These are phyloP conservation scores for Bembecia ichneumoniformis DNA, from an alignment of 2,888 invertebrate species.

Conservation along the genomic window DNA sequence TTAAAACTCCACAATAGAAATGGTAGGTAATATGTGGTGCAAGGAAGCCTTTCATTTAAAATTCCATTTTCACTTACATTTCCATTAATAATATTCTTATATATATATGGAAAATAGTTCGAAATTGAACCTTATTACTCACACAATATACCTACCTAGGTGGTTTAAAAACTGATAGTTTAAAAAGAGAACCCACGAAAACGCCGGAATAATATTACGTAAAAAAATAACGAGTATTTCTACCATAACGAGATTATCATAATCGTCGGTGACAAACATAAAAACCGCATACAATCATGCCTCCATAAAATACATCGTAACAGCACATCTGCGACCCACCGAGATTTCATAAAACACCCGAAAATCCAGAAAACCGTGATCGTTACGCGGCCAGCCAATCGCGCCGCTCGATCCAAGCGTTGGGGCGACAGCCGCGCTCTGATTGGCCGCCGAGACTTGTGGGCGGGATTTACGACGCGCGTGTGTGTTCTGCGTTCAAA, in stretches of 20 bases:
- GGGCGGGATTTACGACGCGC: constrained; percentile 42
- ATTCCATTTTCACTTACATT: too few relatives aligned
- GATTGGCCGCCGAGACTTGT: constrained; percentile 39
- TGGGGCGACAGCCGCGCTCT: constrained; percentile 43
- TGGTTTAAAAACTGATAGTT: too few relatives aligned
- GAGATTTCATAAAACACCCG: constrained; percentile 61
- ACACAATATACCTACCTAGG: too few relatives aligned
- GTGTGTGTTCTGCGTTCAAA: constrained; percentile 42
- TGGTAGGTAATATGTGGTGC: too few relatives aligned
- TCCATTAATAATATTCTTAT: too few relatives aligned
- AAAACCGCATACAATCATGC: constrained; percentile 44
- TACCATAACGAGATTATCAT: constrained; percentile 65
- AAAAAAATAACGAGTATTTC: constrained; percentile 39
- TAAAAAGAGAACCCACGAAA: too few relatives aligned
- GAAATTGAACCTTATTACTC: too few relatives aligned
- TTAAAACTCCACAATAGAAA: too few relatives aligned
- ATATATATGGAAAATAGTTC: too few relatives aligned
- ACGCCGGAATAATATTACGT: constrained; percentile 35
- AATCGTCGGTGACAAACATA: constrained; percentile 44
- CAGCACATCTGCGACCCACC: constrained; percentile 23
- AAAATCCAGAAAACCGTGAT: constrained; percentile 61
- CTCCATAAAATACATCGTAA: constrained; percentile 48
- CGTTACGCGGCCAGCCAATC: constrained; percentile 52
- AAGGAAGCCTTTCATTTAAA: too few relatives aligned
- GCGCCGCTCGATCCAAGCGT: constrained; percentile 32